phyloP scores from a whole-genome alignment of 1,140 invertebrate species.

The Neodiprion fabricii region DNA sequence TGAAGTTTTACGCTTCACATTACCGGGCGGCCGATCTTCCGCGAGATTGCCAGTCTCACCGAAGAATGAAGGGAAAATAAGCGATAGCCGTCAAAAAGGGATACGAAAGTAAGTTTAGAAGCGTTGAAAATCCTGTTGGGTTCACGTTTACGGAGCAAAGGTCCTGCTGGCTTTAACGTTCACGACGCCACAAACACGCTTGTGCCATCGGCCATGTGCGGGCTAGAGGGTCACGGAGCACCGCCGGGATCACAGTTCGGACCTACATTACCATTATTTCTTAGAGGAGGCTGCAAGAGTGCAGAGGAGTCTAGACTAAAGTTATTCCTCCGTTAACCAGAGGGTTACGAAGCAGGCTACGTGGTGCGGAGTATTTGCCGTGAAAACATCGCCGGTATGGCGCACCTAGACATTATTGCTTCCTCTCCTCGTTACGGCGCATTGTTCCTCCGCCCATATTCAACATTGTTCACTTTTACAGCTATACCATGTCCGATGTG shows the following conservation, averaged over 20 bases:
- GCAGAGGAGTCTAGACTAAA: not conserved
- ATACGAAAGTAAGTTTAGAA: not conserved
- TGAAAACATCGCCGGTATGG: not conserved
- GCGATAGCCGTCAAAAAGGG: not conserved
- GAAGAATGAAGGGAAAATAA: not conserved
- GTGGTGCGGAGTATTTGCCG: not conserved
- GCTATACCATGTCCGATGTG: not conserved
- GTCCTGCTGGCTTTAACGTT: not conserved
- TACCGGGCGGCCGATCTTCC: not conserved
- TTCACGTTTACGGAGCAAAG: not conserved
- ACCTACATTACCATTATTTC: not conserved
- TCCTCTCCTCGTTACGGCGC: not conserved
- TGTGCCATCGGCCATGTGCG: not conserved
- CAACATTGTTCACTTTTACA: not conserved
- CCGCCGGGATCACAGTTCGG: not conserved
- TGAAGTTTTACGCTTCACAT: no score
- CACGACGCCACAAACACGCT: not conserved
- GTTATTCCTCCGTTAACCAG: not conserved
- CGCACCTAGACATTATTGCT: not conserved
- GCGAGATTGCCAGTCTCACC: not conserved
- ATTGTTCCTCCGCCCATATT: constrained; percentile 2
- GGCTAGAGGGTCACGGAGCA: not conserved
- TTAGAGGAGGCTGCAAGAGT: not conserved
- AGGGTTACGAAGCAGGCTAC: not conserved
- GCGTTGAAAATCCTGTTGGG: not conserved